These are phyloP conservation scores for Strix aluco DNA, from an alignment of 2,113 vertebrate species.

Conservation along the genomic window DNA sequence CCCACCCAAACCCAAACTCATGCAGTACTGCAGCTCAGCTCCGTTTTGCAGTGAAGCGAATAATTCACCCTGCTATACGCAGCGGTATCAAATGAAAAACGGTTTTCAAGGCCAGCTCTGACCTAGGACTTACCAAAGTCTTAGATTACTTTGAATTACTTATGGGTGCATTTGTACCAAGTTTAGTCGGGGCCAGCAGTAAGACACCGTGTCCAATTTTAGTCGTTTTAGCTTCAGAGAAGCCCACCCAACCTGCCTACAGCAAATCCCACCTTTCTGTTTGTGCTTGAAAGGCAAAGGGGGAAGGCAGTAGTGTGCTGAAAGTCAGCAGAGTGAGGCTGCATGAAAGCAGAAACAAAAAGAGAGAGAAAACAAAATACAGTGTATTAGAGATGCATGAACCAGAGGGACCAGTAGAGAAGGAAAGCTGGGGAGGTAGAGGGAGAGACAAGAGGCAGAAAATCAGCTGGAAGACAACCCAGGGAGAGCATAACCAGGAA, in stretches of 20 bases:
- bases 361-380: neutral
- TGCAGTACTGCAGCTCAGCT: neutral
- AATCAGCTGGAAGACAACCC: neutral
- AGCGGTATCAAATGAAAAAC: fast-evolving
- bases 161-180: fast-evolving
- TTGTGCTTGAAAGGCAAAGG: neutral
- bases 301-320: neutral
- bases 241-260: neutral
- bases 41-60: neutral
- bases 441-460: neutral
- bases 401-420: neutral
- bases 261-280: neutral
- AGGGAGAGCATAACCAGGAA: neutral
- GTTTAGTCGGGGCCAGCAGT: neutral
- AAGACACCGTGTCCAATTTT: neutral
- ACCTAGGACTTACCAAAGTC: neutral
- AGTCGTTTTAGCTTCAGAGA: neutral
- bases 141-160: neutral
- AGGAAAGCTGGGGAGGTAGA: neutral
- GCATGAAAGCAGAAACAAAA: fast-evolving
- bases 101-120: neutral
- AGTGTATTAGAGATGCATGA: fast-evolving
- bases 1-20: neutral
- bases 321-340: fast-evolving
- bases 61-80: neutral